Conservation (phyloP, 2,797 vertebrate genomes). For the Typhlichthys subterraneus region DNA sequence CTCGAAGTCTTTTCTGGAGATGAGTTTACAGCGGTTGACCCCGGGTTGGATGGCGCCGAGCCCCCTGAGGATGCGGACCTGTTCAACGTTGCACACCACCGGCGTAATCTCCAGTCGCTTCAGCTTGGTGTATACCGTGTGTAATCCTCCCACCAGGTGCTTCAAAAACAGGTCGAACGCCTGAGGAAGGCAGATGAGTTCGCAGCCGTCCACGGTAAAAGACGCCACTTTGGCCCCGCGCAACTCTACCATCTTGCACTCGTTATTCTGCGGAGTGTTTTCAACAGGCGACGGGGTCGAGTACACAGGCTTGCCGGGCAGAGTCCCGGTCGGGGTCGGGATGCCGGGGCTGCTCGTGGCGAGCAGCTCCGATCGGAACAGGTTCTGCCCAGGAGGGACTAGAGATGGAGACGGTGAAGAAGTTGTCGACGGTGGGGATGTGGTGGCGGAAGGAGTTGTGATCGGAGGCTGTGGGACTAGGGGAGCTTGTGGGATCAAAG, state of each 20-base stretch:
- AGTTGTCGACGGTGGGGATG: slow-evolving; percentile 86
- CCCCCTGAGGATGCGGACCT: slow-evolving; percentile 96
- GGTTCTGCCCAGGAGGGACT: slow-evolving; percentile 82
- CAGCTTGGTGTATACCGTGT: slow-evolving; percentile 99
- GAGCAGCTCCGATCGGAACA: slow-evolving; percentile 89
- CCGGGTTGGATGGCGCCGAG: slow-evolving; percentile 98
- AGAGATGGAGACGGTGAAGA: slow-evolving; percentile 88
- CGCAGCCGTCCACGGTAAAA: slow-evolving; percentile 96
- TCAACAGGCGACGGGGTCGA: slow-evolving; percentile 98
- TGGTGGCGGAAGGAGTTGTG: slow-evolving; percentile 84
- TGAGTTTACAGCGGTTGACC: slow-evolving; percentile 98
- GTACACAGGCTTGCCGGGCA: slow-evolving; percentile 93
- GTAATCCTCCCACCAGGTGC: slow-evolving; percentile 97
- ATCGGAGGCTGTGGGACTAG: slow-evolving; percentile 88
- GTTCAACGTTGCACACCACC: slow-evolving; percentile 98
- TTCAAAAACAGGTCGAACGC: slow-evolving; percentile 99
- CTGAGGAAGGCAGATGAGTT: slow-evolving; percentile 98
- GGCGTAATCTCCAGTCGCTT: slow-evolving; percentile 98
- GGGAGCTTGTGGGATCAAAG: slow-evolving; percentile 90
- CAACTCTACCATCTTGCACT: slow-evolving; percentile 98
- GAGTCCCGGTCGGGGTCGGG: slow-evolving; percentile 73
- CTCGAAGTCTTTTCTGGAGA: slow-evolving; percentile 98
- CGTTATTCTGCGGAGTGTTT: slow-evolving; percentile 98
- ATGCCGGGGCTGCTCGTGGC: slow-evolving; percentile 81
- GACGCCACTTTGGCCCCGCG: slow-evolving; percentile 96